Base-by-base conservation (phyloP, 2,888 invertebrate genomes). In the Homarus gammarus region DNA sequence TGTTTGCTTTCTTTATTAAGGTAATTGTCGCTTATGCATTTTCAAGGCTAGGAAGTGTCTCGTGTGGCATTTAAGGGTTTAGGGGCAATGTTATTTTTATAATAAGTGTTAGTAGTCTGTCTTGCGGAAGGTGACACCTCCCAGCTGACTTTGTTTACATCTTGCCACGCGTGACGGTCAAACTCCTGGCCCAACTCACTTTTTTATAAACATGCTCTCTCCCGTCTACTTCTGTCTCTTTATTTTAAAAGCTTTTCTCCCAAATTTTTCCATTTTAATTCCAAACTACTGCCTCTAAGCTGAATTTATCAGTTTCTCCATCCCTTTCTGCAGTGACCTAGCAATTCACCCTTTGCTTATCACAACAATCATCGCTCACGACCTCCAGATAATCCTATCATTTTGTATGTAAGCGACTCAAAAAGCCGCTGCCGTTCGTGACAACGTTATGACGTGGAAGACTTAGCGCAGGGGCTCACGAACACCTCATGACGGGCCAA, bases 81-180 rank as follows among this genome's bases (percentile, higher is more conserved):
- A 49, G 56, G 56, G 56, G 15, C 5, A 56, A 56, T 22, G 15
- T 56, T 56, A 56, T 12, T 56, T 15, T 22, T 22, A 22, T 56
- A 18, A 22, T 18, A 22, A 18, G 22, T 15, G 56, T 56, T 12
- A 22, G 12, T 56, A 18, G 22, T 56, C 3, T 18, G 56, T 18
- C 18, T 15, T 56, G 56, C 56, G 27, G 27, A 27, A 27, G 64
- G 64, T 27, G 64, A 64, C 27, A 27, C 64, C 64, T 1, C 5
- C 64, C 64, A 64, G 27, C 27, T 64, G 64, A 8, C 64, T 64
- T 27, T 64, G 64, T 64, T 64, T 64, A 64, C 64, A 64, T 64
- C 27, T 64, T 64, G 22, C 64, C 27, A 64, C 8, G 27, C 64
- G 64, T 64, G 64, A 64, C 64, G 27, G 64, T 64, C 64, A 64